phyloP scores from a whole-genome alignment of 1,140 invertebrate species.

The Drosophila asahinai region DNA sequence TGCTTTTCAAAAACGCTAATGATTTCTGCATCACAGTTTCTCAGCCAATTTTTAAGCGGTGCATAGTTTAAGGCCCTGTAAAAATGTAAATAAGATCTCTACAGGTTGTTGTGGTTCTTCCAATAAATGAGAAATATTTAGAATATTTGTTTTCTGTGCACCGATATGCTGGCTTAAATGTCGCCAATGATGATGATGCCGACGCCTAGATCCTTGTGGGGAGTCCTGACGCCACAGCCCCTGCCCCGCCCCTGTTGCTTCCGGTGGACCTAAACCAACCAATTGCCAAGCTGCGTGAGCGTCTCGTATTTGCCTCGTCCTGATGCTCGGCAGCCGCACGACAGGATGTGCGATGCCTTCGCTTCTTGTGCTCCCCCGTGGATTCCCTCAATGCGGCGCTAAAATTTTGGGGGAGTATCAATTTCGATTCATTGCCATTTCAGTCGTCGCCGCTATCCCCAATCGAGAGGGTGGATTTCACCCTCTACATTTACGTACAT shows the following conservation, averaged over 20 bases:
- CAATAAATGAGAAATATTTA: background rate
- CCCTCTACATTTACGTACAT: constrained; percentile 46
- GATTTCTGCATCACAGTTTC: no score
- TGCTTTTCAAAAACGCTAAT: no score
- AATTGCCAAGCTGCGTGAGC: constrained; percentile 41
- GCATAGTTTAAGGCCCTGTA: no score
- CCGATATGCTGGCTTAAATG: constrained; percentile 58
- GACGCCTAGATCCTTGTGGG: constrained; percentile 59
- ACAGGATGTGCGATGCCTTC: constrained; percentile 49
- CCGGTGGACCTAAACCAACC: constrained; percentile 47
- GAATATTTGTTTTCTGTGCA: constrained; percentile 13
- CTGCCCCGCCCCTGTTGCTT: constrained; percentile 8
- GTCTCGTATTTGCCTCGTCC: constrained; percentile 42
- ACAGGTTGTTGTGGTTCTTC: background rate
- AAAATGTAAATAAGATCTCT: background rate
- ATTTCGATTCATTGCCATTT: constrained; percentile 81
- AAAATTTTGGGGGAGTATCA: constrained; percentile 80
- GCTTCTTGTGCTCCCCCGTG: constrained; percentile 54
- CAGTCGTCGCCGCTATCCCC: constrained; percentile 37
- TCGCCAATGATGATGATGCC: constrained; percentile 73
- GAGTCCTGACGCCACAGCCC: constrained; percentile 47
- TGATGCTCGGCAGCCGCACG: constrained; percentile 51
- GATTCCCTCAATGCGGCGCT: constrained; percentile 64
- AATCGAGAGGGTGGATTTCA: constrained; percentile 72
- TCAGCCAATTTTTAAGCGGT: no score